A percentile compares a stretch with the other conserved stretches of the same genome.
These are phyloP conservation scores for Physocephala rufipes DNA, from an alignment of 2,888 invertebrate species.

Conservation along the genomic window DNA sequence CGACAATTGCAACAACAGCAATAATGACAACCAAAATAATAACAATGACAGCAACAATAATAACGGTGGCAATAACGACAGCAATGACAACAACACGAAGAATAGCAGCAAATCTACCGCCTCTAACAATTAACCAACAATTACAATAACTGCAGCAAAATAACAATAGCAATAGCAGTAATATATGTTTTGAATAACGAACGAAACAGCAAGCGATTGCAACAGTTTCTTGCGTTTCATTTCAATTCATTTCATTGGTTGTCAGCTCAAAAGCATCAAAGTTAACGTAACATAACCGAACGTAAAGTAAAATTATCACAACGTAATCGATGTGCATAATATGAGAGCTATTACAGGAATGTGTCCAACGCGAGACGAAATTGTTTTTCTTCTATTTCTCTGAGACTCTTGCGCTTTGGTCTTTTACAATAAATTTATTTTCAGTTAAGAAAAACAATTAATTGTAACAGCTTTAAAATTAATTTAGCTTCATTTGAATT, in stretches of 20 bases:
- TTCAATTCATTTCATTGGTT: conserved; percentile 4
- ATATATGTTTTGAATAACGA: background rate
- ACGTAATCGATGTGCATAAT: background rate
- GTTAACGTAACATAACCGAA: too few species aligned
- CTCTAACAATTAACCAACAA: too few species aligned
- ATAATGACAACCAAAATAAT: background rate
- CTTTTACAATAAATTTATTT: background rate
- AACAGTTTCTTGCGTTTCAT: background rate
- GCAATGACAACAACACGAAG: too few species aligned
- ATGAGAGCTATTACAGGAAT: background rate
- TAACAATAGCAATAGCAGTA: background rate
- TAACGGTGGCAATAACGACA: too few species aligned
- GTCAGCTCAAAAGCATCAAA: background rate
- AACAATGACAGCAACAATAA: background rate
- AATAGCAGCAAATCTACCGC: too few species aligned
- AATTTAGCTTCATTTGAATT: too few species aligned
- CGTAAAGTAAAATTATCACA: background rate
- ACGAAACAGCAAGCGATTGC: background rate
- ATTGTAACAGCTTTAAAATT: too few species aligned
- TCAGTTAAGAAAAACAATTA: too few species aligned
- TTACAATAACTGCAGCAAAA: background rate
- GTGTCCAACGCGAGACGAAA: background rate
- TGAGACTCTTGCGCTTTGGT: background rate
- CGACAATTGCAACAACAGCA: background rate
- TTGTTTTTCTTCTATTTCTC: background rate